Evolutionary conservation across 1,140 invertebrate genomes (phyloP).

Genomic region (Pseudomyrmex dendroicus): DNA sequence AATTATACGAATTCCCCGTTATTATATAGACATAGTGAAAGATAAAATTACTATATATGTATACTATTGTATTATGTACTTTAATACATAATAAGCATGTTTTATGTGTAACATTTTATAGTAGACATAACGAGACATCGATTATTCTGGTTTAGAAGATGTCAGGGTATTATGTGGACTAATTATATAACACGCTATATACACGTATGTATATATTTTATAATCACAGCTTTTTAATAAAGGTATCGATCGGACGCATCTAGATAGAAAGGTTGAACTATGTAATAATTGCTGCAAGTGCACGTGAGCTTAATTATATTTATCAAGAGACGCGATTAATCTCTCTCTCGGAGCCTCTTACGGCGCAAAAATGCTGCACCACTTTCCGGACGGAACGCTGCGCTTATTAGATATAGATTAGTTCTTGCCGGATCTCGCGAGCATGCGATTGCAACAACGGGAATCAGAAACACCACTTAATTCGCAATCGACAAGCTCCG

Average conservation of each 20-base stretch:
- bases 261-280: neutral
- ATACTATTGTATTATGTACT: no score
- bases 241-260: constrained; percentile 18
- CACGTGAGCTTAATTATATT: constrained; percentile 28
- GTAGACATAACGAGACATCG: neutral
- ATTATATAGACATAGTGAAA: constrained; percentile 13
- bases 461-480: constrained; percentile 42
- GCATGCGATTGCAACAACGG: constrained; percentile 20
- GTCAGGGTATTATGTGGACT: neutral
- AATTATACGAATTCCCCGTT: constrained; percentile 22
- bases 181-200: constrained; percentile 18
- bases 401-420: constrained; percentile 47
- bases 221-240: constrained; percentile 37
- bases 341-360: neutral
- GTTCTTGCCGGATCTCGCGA: neutral
- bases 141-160: neutral
- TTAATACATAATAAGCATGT: no score
- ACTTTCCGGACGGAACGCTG: neutral
- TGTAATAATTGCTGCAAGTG: constrained; percentile 16
- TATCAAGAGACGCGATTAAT: constrained; percentile 41
- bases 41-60: neutral
- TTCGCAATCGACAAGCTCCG: constrained; percentile 34
- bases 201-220: neutral
- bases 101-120: no score
- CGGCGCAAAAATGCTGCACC: neutral